These are phyloP conservation scores for Papilio helenus DNA, from an alignment of 1,140 invertebrate genomes.

Conservation along the genomic window DNA sequence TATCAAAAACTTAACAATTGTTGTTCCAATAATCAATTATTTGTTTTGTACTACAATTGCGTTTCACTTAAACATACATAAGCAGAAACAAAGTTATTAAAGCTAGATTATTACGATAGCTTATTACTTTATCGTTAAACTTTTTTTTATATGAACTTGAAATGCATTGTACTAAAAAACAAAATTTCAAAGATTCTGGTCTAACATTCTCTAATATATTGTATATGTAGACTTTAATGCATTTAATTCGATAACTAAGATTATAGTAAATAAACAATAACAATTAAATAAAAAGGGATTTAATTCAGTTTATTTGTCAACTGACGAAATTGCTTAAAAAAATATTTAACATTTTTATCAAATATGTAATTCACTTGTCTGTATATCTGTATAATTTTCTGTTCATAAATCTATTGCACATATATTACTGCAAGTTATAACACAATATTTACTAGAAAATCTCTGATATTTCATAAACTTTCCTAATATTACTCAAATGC, in stretches of 20 bases:
- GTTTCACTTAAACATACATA: no score
- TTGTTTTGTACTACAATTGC: no score
- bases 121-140: no score
- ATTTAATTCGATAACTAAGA: no score
- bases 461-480: background rate
- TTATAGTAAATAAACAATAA: no score
- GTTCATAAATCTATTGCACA: background rate
- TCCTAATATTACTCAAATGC: constrained; percentile 31
- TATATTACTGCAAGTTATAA: background rate
- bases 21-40: no score
- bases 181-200: background rate
- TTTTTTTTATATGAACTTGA: background rate
- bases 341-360: background rate
- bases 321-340: background rate
- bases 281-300: no score
- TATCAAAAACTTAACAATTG: no score
- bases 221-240: background rate
- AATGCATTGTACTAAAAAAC: background rate
- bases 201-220: background rate
- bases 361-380: background rate
- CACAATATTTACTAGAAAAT: background rate
- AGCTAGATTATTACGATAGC: no score
- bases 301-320: background rate
- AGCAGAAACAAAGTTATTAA: no score
- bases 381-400: background rate